Evolutionary conservation across 2,113 vertebrate species (phyloP), one percentile per base, ranked within the genome.

Genomic region (Mirounga angustirostris): DNA sequence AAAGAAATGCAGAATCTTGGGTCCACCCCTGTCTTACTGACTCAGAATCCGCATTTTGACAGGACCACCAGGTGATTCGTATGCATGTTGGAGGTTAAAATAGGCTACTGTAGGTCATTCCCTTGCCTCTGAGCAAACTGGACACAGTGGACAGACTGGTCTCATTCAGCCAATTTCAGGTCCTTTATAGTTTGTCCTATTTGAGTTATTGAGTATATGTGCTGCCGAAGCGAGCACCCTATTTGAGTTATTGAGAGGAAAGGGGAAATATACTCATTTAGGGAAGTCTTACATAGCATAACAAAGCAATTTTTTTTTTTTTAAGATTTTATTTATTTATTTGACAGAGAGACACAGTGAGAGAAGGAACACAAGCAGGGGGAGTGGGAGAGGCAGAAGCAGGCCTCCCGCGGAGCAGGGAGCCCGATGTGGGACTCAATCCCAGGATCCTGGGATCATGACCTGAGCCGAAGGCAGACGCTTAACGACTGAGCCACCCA

Each of bases 181-280:
- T 63, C 56, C 36, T 84, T 86, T 74, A 33, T 67, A 67, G n/a
- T 92, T 46, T 63, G 52, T 56, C 36, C 91, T 74, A 14, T 84
- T 43, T 91, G 95, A 91, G 84, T 95, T 76, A 80, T 82, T 59
- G 84, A 96, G 69, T 43, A 43, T 43, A 43, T 43, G 40, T 43
- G 40, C 40, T 43, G 40, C 40, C 40, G 40, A 43, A 43, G 40
- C 40, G 40, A 43, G 40, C 40, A 43, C 40, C 36, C 91, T 74
- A 14, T 84, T 43, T 91, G 95, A 91, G 84, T 95, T 76, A 80
- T 82, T 59, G 84, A 97, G 69, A 89, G 14, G 76, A 94, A 97
- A 97, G 84, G 73, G 76, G 85, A 96, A 95, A 81, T 85, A 14
- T 0, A 52, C 89, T 91, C 67, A 58, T 81, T 97, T 94, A 93